Conservation (phyloP, 2,888 invertebrate genomes). For the Belgica antarctica region DNA sequence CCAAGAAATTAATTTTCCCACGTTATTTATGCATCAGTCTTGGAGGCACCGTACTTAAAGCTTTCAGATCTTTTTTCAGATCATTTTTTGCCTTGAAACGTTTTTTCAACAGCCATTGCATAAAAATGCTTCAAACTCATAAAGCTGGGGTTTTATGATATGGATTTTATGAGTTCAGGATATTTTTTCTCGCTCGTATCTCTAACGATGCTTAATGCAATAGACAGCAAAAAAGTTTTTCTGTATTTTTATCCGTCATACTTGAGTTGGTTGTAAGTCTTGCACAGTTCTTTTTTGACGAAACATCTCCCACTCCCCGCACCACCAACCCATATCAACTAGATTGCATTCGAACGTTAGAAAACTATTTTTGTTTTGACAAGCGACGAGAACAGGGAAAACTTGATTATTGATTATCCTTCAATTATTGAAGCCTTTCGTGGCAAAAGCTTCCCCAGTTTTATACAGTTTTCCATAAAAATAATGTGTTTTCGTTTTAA, state of each 20-base stretch:
- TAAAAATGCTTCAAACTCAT: no score
- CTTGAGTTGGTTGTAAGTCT: not conserved
- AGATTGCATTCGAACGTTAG: not conserved
- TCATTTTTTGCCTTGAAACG: no score
- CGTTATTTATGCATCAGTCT: no score
- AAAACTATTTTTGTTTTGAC: slow-evolving; percentile 19
- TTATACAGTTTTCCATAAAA: not conserved
- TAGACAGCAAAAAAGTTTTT: slow-evolving; percentile 1
- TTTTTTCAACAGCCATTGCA: no score
- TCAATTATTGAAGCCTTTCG: slow-evolving; percentile 37
- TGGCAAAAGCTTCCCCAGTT: slow-evolving; percentile 8
- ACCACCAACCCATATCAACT: not conserved
- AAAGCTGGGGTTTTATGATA: not conserved
- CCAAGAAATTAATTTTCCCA: no score
- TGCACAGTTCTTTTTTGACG: not conserved
- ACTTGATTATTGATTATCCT: slow-evolving; percentile 35
- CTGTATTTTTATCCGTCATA: not conserved
- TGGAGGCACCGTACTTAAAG: no score
- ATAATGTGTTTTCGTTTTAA: not conserved
- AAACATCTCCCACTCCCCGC: slow-evolving; percentile 8
- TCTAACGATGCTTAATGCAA: not conserved
- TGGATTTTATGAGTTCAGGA: slow-evolving; percentile 2
- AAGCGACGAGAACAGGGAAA: not conserved
- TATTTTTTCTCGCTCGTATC: not conserved
- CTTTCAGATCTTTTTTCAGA: no score